Evolutionary conservation across 2,113 vertebrate species (phyloP).

Genomic region (Periophthalmus modestus): DNA sequence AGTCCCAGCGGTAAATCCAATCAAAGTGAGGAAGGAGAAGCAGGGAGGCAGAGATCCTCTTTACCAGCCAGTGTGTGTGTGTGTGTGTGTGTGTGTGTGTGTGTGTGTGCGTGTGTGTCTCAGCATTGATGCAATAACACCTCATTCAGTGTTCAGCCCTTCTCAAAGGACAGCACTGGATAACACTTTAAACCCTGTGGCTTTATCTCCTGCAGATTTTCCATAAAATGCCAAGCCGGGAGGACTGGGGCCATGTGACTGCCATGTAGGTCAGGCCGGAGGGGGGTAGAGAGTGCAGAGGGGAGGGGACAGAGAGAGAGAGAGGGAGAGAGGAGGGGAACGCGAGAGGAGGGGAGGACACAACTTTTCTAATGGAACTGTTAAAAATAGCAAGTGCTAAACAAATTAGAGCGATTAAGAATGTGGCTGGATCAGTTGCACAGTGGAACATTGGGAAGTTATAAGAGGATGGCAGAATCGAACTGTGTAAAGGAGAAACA

Average conservation of each 20-base stretch:
- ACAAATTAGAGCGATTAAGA: conserved; percentile 80
- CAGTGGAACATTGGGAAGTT: not conserved
- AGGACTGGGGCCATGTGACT: conserved; percentile 75
- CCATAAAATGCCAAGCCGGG: conserved; percentile 78
- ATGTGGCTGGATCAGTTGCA: conserved; percentile 64
- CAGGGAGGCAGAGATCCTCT: conserved; percentile 64
- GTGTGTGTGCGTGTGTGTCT: conserved; percentile 16
- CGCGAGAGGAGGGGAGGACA: conserved; percentile 54
- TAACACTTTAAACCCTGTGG: conserved; percentile 77
- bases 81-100: conserved; percentile 43
- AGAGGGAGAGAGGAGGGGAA: conserved; percentile 46
- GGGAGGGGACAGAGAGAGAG: conserved; percentile 43
- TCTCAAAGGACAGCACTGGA: conserved; percentile 77
- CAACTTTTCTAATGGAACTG: conserved; percentile 75
- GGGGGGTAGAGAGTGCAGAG: conserved; percentile 37
- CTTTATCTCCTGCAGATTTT: conserved; percentile 80
- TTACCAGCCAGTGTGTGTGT: conserved; percentile 42
- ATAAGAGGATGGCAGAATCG: not conserved
- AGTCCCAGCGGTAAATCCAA: conserved; percentile 76
- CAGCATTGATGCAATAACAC: conserved; percentile 76
- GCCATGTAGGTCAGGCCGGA: conserved; percentile 81
- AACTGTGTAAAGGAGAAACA: not conserved
- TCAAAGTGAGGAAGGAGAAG: conserved; percentile 66
- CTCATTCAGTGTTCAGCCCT: conserved; percentile 74
- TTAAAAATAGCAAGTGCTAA: conserved; percentile 80